Percentiles rank a stretch among this genome's conserved stretches.
These are phyloP conservation scores for Rotaria magnacalcarata DNA, from an alignment of 2,888 invertebrate species.

Conservation along the genomic window DNA sequence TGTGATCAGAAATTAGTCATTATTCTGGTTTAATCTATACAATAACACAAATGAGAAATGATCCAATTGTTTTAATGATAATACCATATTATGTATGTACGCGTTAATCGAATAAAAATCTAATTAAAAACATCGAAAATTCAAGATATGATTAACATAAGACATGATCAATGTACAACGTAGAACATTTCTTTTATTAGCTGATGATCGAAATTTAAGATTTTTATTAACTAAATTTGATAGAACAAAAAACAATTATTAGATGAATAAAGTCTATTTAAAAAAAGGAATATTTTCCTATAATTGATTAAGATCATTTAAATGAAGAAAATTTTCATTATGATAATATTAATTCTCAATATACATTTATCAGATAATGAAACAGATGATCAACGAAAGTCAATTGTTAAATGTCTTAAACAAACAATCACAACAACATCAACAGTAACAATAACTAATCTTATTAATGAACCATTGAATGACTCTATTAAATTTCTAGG, in stretches of 20 bases:
- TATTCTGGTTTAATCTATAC: slow-evolving; percentile 88
- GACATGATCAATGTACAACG: slow-evolving; percentile 66
- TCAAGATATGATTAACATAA: slow-evolving; percentile 89
- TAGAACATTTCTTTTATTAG: slow-evolving; percentile 82
- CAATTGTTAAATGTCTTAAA: neutral
- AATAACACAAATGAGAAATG: slow-evolving; percentile 80
- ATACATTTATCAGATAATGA: neutral
- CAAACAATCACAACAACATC: neutral
- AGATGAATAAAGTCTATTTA: slow-evolving; percentile 49
- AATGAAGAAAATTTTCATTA: neutral
- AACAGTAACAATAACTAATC: neutral
- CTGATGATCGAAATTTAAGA: slow-evolving; percentile 89
- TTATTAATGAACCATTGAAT: neutral
- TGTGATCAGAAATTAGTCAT: slow-evolving; percentile 84
- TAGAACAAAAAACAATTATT: slow-evolving; percentile 55
- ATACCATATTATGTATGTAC: slow-evolving; percentile 71
- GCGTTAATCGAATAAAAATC: slow-evolving; percentile 66
- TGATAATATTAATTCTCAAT: neutral
- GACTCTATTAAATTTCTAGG: slow-evolving; percentile 73
- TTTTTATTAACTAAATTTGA: slow-evolving; percentile 83
- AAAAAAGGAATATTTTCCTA: neutral
- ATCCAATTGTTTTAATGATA: slow-evolving; percentile 86
- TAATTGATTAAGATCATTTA: neutral
- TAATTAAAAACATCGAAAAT: slow-evolving; percentile 84
- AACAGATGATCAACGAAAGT: neutral